These are phyloP conservation scores for Cylloceria caligata DNA, from an alignment of 2,888 invertebrate genomes.

Conservation along the genomic window DNA sequence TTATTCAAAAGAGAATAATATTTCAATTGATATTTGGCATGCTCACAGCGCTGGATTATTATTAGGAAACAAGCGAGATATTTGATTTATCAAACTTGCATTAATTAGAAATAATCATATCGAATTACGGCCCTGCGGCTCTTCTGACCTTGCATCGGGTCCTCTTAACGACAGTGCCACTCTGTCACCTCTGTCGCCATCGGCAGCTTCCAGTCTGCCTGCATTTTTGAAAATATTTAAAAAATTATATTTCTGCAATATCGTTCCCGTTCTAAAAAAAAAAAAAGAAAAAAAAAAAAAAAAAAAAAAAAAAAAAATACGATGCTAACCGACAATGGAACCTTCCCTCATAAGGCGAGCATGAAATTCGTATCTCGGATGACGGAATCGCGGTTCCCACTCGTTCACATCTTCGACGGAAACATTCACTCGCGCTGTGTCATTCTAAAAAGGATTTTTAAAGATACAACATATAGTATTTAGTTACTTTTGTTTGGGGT, in stretches of 20 bases:
- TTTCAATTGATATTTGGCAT: conserved; percentile 18
- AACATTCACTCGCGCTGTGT: conserved; percentile 92
- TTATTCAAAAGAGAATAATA: conserved; percentile 77
- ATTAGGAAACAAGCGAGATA: background rate
- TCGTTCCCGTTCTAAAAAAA: background rate
- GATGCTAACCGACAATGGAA: conserved; percentile 79
- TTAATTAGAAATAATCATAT: background rate
- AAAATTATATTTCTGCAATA: background rate
- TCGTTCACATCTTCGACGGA: conserved; percentile 95
- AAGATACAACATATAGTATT: background rate
- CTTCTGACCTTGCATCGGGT: conserved; percentile 87
- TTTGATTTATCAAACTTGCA: background rate
- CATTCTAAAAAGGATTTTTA: conserved; percentile 87
- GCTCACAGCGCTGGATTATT: background rate
- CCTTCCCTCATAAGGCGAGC: conserved; percentile 80
- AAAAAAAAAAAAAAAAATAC: background rate
- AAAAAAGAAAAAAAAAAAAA: background rate
- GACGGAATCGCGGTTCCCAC: conserved; percentile 96
- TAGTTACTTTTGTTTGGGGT: no score
- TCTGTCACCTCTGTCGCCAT: conserved; percentile 92
- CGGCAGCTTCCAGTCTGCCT: conserved; percentile 93
- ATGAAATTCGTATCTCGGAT: conserved; percentile 94
- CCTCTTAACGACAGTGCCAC: conserved; percentile 91
- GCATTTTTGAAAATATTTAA: conserved; percentile 72
- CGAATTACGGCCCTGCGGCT: no score